Conservation (phyloP, 2,888 invertebrate genomes). For the Caenorhabditis parvicauda region DNA sequence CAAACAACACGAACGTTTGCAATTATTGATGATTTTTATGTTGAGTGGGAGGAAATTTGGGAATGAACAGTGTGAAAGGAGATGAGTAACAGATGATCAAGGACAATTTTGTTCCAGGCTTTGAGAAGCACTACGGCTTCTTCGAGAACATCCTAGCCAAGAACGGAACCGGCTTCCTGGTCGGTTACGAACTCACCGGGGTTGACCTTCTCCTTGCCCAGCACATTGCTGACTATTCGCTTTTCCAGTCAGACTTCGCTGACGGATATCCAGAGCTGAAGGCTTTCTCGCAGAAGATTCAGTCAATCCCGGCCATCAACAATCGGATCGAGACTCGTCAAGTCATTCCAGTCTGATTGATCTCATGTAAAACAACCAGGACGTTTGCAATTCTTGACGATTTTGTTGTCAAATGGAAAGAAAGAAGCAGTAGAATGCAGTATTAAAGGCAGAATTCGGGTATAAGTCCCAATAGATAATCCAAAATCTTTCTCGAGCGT, state of each 20-base stretch:
- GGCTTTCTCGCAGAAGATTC: slow-evolving; percentile 47
- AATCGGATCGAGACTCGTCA: slow-evolving; percentile 48
- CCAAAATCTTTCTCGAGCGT: no score
- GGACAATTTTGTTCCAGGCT: slow-evolving; percentile 39
- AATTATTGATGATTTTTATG: no score
- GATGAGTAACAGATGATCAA: slow-evolving; percentile 23
- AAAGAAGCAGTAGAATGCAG: no score
- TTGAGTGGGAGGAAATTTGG: no score
- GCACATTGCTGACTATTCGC: slow-evolving; percentile 32
- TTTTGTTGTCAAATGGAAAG: no score
- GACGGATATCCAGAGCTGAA: slow-evolving; percentile 37
- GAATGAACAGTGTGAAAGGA: no score
- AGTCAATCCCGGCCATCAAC: slow-evolving; percentile 39
- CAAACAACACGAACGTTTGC: no score
- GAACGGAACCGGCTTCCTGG: slow-evolving; percentile 44
- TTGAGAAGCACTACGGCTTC: slow-evolving; percentile 43
- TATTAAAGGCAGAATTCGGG: no score
- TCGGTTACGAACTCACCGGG: slow-evolving; percentile 39
- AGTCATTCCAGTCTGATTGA: slow-evolving; percentile 38
- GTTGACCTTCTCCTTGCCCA: slow-evolving; percentile 49
- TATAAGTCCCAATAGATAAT: no score
- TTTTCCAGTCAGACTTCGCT: slow-evolving; percentile 38
- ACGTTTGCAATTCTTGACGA: no score
- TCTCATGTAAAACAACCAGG: no score
- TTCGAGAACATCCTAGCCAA: slow-evolving; percentile 36